Evolutionary conservation across 2,113 vertebrate species (phyloP).

Genomic region (Calypte anna): DNA sequence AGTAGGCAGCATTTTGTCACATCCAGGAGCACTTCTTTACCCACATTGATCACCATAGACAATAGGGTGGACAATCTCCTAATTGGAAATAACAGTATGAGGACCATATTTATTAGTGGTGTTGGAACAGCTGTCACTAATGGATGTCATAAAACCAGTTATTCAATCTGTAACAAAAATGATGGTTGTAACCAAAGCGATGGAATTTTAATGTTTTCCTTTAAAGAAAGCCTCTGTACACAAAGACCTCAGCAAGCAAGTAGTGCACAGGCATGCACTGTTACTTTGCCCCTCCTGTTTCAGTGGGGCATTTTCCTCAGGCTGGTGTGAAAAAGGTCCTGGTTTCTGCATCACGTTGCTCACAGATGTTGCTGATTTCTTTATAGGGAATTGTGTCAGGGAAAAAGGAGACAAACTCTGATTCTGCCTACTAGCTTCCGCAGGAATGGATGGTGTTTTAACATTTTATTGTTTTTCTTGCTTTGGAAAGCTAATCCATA

Average conservation of each 20-base stretch:
- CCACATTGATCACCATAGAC: not conserved
- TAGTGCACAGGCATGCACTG: not conserved
- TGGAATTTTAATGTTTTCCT: not conserved
- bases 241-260: not conserved
- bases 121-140: not conserved
- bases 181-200: not conserved
- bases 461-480: not conserved
- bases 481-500: constrained; percentile 14
- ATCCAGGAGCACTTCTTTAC: not conserved
- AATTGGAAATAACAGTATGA: not conserved
- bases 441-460: not conserved
- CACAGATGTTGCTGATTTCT: not conserved
- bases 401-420: not conserved
- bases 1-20: not conserved
- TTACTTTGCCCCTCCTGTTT: not conserved
- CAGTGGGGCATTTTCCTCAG: not conserved
- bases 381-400: not conserved
- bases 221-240: not conserved
- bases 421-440: not conserved
- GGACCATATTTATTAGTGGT: not conserved
- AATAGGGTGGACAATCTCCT: not conserved
- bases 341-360: not conserved
- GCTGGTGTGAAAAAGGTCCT: not conserved
- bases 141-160: not conserved
- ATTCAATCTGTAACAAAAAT: not conserved